A percentile compares a stretch with the other conserved stretches of the same genome.
Evolutionary conservation across 2,113 vertebrate genomes (phyloP).

Genomic region (Oxyruncus cristatus): DNA sequence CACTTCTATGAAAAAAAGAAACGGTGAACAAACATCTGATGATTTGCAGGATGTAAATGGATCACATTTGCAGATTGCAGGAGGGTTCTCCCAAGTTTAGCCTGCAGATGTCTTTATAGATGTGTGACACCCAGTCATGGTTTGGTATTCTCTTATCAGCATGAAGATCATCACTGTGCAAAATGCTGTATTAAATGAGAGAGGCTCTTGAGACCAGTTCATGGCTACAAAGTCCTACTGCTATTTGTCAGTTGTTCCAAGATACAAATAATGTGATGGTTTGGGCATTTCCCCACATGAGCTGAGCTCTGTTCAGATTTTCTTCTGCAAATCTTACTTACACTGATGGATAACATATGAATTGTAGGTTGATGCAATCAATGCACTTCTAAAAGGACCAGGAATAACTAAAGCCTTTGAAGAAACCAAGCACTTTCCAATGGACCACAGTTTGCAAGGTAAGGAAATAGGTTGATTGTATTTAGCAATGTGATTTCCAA

Average conservation of each 20-base stretch:
- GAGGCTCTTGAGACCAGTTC: neutral
- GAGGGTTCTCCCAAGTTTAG: neutral
- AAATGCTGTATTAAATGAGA: neutral
- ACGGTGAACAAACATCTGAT: neutral
- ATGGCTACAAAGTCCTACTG: neutral
- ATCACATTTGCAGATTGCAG: neutral
- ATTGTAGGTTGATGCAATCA: slow-evolving; percentile 91
- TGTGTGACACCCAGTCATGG: neutral
- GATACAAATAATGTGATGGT: neutral
- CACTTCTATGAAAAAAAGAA: neutral
- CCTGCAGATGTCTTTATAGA: neutral
- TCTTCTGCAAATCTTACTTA: neutral
- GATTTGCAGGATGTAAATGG: neutral
- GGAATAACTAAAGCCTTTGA: slow-evolving; percentile 93
- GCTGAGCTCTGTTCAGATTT: neutral
- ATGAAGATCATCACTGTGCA: neutral
- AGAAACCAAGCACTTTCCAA: slow-evolving; percentile 94
- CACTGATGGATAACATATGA: neutral
- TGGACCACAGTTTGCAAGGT: slow-evolving; percentile 94
- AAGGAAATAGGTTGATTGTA: neutral
- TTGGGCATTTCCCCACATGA: neutral
- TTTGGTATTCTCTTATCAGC: neutral
- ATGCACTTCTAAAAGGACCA: slow-evolving; percentile 88
- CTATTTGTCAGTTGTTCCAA: neutral
- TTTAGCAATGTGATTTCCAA: neutral